Evolutionary conservation across 2,888 invertebrate species (phyloP).

Genomic region (Laspeyria flexula): DNA sequence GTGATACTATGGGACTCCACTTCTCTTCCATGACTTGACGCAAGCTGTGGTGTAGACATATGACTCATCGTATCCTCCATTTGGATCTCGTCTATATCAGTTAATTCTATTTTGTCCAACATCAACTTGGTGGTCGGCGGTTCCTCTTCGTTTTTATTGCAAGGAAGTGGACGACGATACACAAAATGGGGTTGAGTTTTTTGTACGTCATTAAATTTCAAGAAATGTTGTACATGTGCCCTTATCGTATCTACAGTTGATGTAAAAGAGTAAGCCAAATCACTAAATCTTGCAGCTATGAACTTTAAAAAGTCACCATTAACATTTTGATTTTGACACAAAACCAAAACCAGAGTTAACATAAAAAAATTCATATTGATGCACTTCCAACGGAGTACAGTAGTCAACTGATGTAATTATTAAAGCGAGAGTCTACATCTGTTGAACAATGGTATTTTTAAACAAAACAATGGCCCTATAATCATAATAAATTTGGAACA

Average conservation of each 20-base stretch:
- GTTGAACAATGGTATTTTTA: conserved; percentile 29
- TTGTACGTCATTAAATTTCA: conserved; percentile 7
- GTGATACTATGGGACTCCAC: conserved; percentile 64
- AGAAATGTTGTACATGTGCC: conserved; percentile 32
- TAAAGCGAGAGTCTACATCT: conserved; percentile 6
- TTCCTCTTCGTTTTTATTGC: too few species aligned
- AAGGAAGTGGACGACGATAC: too few species aligned
- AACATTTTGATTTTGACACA: conserved; percentile 39
- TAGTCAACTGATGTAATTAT: conserved; percentile 20
- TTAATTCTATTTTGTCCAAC: too few species aligned
- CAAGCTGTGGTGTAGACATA: conserved; percentile 63
- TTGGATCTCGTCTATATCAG: background rate
- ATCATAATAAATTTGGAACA: conserved; percentile 22
- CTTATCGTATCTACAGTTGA: conserved; percentile 40
- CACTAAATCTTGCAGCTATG: conserved; percentile 42
- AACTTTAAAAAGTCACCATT: conserved; percentile 44
- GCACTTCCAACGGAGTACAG: conserved; percentile 13
- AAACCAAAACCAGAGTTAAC: conserved; percentile 26
- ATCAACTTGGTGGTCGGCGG: too few species aligned
- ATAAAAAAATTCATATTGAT: conserved; percentile 34
- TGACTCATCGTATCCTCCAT: conserved; percentile 19
- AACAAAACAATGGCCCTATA: conserved; percentile 12
- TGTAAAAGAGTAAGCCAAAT: conserved; percentile 38
- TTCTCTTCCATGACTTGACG: conserved; percentile 58
- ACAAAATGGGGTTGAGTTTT: background rate